Percentiles rank a stretch among this genome's conserved stretches.
phyloP scores from a whole-genome alignment of 1,140 invertebrate species.

The Hormaphis cornu region DNA sequence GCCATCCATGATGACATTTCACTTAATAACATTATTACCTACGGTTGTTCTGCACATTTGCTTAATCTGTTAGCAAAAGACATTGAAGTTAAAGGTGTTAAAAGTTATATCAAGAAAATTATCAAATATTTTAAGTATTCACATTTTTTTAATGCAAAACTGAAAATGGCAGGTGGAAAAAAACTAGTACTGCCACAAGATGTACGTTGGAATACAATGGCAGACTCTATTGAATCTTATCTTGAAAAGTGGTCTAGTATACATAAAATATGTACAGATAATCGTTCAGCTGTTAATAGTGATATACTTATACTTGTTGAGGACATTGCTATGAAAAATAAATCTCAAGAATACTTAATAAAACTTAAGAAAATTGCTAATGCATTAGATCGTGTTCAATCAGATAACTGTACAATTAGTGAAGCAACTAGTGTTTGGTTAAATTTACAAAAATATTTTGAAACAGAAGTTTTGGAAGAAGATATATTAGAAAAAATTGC shows the following conservation, averaged over 20 bases:
- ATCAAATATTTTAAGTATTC: not conserved
- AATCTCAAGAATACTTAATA: not conserved
- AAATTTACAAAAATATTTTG: constrained; percentile 3
- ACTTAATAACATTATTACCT: constrained; percentile 4
- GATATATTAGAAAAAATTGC: not conserved
- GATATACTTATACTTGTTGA: not conserved
- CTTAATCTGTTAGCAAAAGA: not conserved
- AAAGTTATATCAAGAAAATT: not conserved
- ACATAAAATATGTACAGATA: not conserved
- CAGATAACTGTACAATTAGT: not conserved
- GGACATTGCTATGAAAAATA: not conserved
- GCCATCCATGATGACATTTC: not conserved
- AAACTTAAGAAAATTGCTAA: not conserved
- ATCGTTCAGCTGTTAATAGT: not conserved
- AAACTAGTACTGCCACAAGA: not conserved
- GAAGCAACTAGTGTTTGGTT: constrained; percentile 6
- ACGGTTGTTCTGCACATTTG: not conserved
- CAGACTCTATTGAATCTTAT: not conserved
- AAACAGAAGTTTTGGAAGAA: not conserved
- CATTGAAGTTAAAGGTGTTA: not conserved
- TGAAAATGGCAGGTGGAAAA: not conserved
- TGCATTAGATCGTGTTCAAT: not conserved
- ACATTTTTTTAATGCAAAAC: not conserved
- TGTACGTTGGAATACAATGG: constrained; percentile 1
- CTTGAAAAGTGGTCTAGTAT: not conserved